phyloP scores from a whole-genome alignment of 2,113 vertebrate species.

The Melanotaenia duboulayi region DNA sequence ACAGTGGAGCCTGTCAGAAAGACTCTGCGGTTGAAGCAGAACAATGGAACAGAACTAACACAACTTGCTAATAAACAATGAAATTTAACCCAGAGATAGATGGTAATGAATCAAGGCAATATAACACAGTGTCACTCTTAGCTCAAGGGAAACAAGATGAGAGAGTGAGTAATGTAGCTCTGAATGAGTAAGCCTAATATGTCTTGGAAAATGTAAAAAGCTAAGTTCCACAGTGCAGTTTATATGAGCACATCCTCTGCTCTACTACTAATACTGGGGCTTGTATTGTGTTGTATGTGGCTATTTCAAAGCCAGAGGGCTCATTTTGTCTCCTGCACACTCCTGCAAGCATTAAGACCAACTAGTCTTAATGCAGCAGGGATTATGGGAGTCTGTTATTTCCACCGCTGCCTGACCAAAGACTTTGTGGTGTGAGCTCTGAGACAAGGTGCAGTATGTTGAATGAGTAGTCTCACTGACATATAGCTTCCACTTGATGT shows the following conservation, averaged over 20 bases:
- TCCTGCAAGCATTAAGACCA: conserved; percentile 55
- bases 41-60: conserved; percentile 64
- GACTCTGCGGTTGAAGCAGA: conserved; percentile 55
- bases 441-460: conserved; percentile 57
- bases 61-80: conserved; percentile 62
- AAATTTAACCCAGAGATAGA: conserved; percentile 66
- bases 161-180: conserved; percentile 58
- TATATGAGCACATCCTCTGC: conserved; percentile 37
- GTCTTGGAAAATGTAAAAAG: conserved; percentile 59
- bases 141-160: conserved; percentile 46
- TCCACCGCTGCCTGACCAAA: conserved; percentile 65
- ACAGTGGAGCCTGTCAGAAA: conserved; percentile 60
- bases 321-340: conserved; percentile 36
- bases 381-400: conserved; percentile 71
- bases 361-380: conserved; percentile 46
- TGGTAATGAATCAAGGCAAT: conserved; percentile 65
- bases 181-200: conserved; percentile 51
- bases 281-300: conserved; percentile 38
- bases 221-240: conserved; percentile 29
- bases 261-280: conserved; percentile 39
- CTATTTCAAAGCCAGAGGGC: conserved; percentile 38
- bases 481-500: conserved; percentile 41
- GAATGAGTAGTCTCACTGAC: conserved; percentile 54
- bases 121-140: conserved; percentile 48
- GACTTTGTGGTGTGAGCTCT: conserved; percentile 60